Conservation (phyloP, 2,888 invertebrate species). For the Empis stercorea region DNA sequence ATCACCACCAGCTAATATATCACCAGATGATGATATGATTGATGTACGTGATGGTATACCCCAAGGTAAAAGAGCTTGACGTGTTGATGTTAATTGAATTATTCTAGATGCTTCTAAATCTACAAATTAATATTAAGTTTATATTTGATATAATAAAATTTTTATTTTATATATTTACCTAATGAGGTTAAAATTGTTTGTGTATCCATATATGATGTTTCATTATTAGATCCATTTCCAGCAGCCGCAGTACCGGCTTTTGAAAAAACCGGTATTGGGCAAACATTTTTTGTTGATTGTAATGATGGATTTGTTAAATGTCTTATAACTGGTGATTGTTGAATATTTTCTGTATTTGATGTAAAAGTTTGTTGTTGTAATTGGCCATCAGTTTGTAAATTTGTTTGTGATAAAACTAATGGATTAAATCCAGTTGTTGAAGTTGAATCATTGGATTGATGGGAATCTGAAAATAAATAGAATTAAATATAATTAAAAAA, state of each 20-base stretch:
- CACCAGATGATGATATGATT: conserved; percentile 18
- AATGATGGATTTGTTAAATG: conserved; percentile 5
- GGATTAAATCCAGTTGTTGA: neutral
- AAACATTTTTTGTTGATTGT: conserved; percentile 9
- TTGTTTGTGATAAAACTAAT: conserved; percentile 7
- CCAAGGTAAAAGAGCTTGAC: conserved; percentile 67
- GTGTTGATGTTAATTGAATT: conserved; percentile 22
- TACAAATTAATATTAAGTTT: too few species aligned
- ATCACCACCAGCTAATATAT: conserved; percentile 40
- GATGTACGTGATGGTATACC: conserved; percentile 44
- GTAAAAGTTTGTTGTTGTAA: conserved; percentile 7
- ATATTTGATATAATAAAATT: too few species aligned
- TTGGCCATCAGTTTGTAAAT: conserved; percentile 21
- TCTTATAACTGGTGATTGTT: conserved; percentile 9
- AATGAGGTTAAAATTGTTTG: conserved; percentile 3
- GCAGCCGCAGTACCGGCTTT: conserved; percentile 6
- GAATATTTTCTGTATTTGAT: conserved; percentile 12
- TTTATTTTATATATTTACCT: neutral
- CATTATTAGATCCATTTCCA: conserved; percentile 1
- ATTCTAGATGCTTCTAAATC: neutral
- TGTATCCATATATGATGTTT: conserved; percentile 4
- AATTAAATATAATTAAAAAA: too few species aligned
- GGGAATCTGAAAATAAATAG: neutral
- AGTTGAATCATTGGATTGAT: neutral
- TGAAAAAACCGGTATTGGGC: conserved; percentile 6